Evolutionary conservation across 1,140 invertebrate genomes (phyloP).

Genomic region (Brachionus sp.): DNA sequence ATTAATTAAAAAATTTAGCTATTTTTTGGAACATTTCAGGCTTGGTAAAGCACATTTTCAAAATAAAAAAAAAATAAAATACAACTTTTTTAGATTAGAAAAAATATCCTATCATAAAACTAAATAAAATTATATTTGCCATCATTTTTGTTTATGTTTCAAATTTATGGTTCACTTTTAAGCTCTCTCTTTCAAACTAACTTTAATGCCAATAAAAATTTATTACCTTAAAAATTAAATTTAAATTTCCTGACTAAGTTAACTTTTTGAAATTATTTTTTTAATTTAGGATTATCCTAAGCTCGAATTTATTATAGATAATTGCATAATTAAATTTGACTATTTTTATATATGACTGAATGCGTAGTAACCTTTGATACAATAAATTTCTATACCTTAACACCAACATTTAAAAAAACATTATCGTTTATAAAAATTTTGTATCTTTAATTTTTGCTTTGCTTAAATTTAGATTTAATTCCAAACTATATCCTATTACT

Average conservation of each 20-base stretch:
- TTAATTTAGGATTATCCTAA: background rate
- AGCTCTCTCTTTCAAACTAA: background rate
- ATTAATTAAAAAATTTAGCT: background rate
- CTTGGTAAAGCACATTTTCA: background rate
- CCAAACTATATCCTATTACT: background rate
- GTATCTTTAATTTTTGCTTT: background rate
- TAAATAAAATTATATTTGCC: background rate
- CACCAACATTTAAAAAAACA: background rate
- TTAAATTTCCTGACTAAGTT: background rate
- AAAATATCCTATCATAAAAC: background rate
- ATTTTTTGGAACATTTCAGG: background rate
- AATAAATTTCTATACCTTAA: background rate
- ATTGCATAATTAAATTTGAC: background rate
- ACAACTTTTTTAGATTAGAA: background rate
- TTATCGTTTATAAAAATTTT: background rate
- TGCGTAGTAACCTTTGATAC: background rate
- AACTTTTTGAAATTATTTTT: background rate
- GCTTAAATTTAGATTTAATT: background rate
- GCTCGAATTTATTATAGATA: background rate
- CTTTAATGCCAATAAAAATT: background rate
- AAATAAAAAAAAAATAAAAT: background rate
- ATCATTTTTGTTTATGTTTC: background rate
- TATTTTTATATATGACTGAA: background rate
- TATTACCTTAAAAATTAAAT: constrained; percentile 6
- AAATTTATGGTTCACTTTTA: background rate